These are phyloP conservation scores for Tiliqua scincoides DNA, from an alignment of 2,113 vertebrate species.

Conservation along the genomic window DNA sequence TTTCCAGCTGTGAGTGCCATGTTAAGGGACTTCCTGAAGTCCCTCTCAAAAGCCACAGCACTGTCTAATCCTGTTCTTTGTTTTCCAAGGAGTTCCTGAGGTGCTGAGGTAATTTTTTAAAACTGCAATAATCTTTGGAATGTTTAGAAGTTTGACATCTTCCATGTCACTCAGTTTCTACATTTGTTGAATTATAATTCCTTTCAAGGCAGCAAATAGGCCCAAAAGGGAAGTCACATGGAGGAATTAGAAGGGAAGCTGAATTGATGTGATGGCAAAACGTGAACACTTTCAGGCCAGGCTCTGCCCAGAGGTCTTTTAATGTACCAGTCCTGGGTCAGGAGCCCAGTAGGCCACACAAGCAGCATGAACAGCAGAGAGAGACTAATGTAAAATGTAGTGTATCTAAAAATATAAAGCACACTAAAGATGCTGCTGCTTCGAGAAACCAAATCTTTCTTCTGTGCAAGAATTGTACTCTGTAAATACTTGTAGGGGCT, in stretches of 20 bases:
- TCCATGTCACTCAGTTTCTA: conserved; percentile 46
- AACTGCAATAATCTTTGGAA: conserved; percentile 73
- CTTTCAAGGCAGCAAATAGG: not conserved
- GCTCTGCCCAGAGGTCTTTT: not conserved
- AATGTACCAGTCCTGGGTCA: not conserved
- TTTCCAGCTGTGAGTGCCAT: not conserved
- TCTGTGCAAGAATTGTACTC: conserved; percentile 43
- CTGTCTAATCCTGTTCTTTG: conserved; percentile 29
- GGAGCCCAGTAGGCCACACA: not conserved
- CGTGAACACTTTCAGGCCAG: not conserved
- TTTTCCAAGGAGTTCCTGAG: conserved; percentile 35
- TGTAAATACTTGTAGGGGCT: conserved; percentile 51
- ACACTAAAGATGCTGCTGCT: conserved; percentile 15
- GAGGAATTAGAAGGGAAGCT: conserved; percentile 27
- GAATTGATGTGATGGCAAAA: not conserved
- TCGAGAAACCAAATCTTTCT: conserved; percentile 42
- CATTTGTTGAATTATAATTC: not conserved
- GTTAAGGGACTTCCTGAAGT: conserved; percentile 24
- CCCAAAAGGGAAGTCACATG: conserved; percentile 28
- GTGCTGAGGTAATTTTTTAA: conserved; percentile 48
- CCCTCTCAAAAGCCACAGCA: conserved; percentile 32
- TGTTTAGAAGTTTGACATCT: conserved; percentile 60
- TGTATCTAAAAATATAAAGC: conserved; percentile 7
- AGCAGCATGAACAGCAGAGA: accelerated
- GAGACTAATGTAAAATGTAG: conserved; percentile 23